phyloP scores from a whole-genome alignment of 53 echinoderm and acorn worm species.

The Luidia sarsii region DNA sequence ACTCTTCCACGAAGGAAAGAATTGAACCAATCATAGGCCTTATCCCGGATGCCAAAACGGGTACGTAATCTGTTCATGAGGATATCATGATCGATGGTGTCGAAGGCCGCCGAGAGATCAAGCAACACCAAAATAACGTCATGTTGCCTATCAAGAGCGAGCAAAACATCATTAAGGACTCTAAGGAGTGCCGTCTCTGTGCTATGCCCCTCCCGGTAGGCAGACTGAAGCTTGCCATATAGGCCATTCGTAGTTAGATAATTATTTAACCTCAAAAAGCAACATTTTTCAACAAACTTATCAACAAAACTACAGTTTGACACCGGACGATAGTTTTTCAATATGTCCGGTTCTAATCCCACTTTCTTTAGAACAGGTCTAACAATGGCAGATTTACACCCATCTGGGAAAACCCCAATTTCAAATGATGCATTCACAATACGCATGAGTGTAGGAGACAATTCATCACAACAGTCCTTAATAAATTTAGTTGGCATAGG shows the following conservation, averaged over 20 bases:
- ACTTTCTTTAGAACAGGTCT: not conserved
- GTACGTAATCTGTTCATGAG: not conserved
- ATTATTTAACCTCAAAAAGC: not conserved
- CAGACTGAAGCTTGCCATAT: slow-evolving; percentile 33
- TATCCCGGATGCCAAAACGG: not conserved
- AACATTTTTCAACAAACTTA: slow-evolving; percentile 19
- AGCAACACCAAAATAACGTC: slow-evolving; percentile 20
- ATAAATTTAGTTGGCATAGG: not conserved
- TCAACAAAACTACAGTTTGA: slow-evolving; percentile 1
- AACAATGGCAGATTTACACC: not conserved
- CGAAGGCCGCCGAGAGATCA: slow-evolving; percentile 8
- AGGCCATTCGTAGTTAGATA: not conserved
- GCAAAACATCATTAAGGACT: slow-evolving; percentile 11
- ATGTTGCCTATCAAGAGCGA: slow-evolving; percentile 29
- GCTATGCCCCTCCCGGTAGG: slow-evolving; percentile 9
- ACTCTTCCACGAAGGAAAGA: not conserved
- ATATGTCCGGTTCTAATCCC: not conserved
- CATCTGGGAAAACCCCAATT: not conserved
- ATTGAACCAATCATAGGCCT: not conserved
- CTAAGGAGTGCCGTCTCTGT: slow-evolving; percentile 13
- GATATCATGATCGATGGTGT: slow-evolving; percentile 18
- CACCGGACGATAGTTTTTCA: slow-evolving; percentile 12
- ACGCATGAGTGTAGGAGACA: not conserved
- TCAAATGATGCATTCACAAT: slow-evolving; percentile 9
- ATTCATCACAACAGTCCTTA: not conserved